Evolutionary conservation across 2,888 invertebrate genomes (phyloP).

Genomic region (Hirtodrosophila trivittata): DNA sequence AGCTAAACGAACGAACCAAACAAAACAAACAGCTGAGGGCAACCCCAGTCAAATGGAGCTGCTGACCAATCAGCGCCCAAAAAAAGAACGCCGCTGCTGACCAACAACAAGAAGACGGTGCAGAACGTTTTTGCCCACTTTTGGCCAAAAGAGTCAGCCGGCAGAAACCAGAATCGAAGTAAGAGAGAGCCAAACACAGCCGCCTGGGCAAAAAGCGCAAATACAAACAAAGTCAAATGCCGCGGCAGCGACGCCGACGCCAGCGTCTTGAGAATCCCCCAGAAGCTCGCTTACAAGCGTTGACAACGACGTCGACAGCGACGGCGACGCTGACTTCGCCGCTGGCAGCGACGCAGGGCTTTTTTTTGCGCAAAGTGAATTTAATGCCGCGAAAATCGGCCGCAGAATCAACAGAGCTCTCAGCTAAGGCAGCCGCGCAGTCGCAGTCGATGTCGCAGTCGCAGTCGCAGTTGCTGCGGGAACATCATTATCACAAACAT

Average conservation of each 20-base stretch:
- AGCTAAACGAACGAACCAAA: conserved; percentile 15
- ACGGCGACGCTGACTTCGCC: conserved; percentile 23
- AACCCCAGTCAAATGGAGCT: conserved; percentile 40
- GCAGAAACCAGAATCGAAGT: conserved; percentile 55
- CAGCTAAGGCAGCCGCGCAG: conserved; percentile 35
- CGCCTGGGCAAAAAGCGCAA: conserved; percentile 39
- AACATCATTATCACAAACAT: conserved; percentile 51
- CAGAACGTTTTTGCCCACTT: conserved; percentile 48
- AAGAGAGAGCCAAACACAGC: conserved; percentile 33
- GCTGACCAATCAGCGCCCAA: conserved; percentile 64
- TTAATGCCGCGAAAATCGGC: conserved; percentile 36
- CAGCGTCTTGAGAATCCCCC: conserved; percentile 52
- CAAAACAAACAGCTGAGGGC: conserved; percentile 65
- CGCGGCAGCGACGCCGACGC: conserved; percentile 40
- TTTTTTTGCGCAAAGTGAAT: conserved; percentile 52
- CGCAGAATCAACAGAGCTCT: conserved; percentile 14
- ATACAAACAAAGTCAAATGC: conserved; percentile 57
- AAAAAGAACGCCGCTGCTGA: conserved; percentile 39
- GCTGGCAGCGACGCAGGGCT: conserved; percentile 44
- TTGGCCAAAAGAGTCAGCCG: conserved; percentile 61
- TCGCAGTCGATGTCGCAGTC: conserved; percentile 42
- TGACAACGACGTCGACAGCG: conserved; percentile 25
- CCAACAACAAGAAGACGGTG: conserved; percentile 42
- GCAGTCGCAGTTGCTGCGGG: conserved; percentile 27
- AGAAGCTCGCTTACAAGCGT: conserved; percentile 31